Base-by-base conservation (phyloP, 2,888 invertebrate genomes). In the Drosophila antonietae region DNA sequence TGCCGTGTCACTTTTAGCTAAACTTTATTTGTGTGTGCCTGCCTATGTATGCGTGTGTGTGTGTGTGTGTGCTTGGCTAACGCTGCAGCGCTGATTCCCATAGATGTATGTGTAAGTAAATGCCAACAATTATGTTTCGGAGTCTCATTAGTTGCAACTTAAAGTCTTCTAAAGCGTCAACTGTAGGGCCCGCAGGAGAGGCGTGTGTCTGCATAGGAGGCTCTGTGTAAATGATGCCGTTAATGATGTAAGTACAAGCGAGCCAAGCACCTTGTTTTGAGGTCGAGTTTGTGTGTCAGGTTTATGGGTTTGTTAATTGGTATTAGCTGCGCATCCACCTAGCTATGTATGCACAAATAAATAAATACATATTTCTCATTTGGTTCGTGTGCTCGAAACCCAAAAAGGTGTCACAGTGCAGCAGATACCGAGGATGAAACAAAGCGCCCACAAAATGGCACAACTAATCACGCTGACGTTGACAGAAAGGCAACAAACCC, bases 91-190 rank as follows among this genome's bases (percentile, higher is more conserved):
- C 47, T 44, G 47, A 43, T 68, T 28, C 73, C 66, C 76, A 71
- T 76, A 74, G 69, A 6, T 28, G 28, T 28, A 6, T 47, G n/a
- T 49, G 49, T 71, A 83, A 77, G 79, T 86, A 83, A 86, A 86
- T 78, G 82, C 75, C 80, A 88, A 88, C 88, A 86, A 86, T 87
- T 87, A 88, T 87, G 86, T 80, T 88, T 83, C 78, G 82, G 80
- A 84, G 84, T 84, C 84, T 84, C 84, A 84, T 84, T 84, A 84
- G 84, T 84, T 80, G 88, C 70, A 84, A 87, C 80, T 84, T 83
- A 78, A 80, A 87, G 84, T 74, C 73, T 70, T 76, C 70, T 69
- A 80, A 75, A 68, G 75, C 78, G 68, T 68, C 64, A 53, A 51
- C 47, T 55, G 55, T 47, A 23, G 23, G 6, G 35, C 15, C 6